Evolutionary conservation across 2,797 vertebrate genomes (phyloP).

Genomic region (Hippocampus kuda): DNA sequence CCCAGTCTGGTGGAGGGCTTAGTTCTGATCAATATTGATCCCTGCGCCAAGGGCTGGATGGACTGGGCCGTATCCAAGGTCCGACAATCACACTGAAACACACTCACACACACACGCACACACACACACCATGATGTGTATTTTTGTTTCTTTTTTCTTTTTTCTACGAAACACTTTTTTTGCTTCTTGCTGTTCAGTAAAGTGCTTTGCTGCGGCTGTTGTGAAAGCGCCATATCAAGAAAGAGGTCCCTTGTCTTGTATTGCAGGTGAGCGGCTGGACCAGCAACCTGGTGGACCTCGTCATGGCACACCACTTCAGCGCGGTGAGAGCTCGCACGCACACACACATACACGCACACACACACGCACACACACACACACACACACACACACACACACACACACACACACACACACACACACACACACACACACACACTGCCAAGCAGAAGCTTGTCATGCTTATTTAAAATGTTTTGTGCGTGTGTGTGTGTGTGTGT

Average conservation of each 20-base stretch:
- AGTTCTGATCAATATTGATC: slow-evolving; percentile 87
- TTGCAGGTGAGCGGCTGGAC: slow-evolving; percentile 86
- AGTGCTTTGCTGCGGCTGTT: too few relatives aligned
- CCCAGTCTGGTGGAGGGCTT: slow-evolving; percentile 83
- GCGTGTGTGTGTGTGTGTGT: neutral
- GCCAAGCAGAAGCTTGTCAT: neutral
- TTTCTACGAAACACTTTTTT: neutral
- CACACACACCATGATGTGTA: neutral
- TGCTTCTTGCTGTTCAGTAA: slow-evolving; percentile 1
- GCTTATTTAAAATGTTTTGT: neutral
- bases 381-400: neutral
- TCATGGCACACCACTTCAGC: slow-evolving; percentile 90
- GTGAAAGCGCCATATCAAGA: too few relatives aligned
- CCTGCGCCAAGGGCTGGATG: slow-evolving; percentile 94
- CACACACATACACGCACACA: neutral
- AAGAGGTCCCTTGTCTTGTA: too few relatives aligned
- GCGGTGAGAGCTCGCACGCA: slow-evolving; percentile 65
- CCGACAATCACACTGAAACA: neutral
- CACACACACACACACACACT: neutral
- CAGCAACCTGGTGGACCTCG: slow-evolving; percentile 81
- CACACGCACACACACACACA: neutral
- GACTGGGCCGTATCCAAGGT: slow-evolving; percentile 96
- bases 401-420: neutral
- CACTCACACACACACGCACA: neutral
- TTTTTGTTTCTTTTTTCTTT: neutral